A percentile compares a stretch with the other conserved stretches of the same genome.
phyloP scores from a whole-genome alignment of 2,113 vertebrate species.

The Neomonachus schauinslandi region DNA sequence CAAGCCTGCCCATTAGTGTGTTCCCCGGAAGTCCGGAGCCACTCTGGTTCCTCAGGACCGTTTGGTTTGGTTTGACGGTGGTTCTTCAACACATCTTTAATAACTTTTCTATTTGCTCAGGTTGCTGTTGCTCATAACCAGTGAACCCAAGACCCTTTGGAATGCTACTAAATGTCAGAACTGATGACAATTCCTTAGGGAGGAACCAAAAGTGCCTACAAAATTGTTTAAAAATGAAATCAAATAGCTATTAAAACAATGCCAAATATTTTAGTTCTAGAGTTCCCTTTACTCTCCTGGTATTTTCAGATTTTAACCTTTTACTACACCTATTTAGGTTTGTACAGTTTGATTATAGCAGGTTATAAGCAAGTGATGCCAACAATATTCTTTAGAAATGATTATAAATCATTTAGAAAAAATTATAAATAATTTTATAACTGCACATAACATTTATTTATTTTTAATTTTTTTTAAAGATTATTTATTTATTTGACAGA shows the following conservation, averaged over 20 bases:
- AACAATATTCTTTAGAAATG: slow-evolving; percentile 27
- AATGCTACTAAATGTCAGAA: neutral
- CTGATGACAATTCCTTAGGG: neutral
- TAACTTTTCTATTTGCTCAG: neutral
- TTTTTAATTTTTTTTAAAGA: too few relatives aligned
- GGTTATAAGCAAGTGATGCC: neutral
- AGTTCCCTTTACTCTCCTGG: neutral
- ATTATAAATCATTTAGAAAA: neutral
- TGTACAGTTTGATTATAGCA: neutral
- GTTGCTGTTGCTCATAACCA: neutral
- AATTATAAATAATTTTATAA: slow-evolving; percentile 6
- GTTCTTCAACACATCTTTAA: neutral
- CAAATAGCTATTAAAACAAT: neutral
- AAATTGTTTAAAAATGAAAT: neutral
- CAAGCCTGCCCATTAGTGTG: neutral
- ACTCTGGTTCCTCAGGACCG: neutral
- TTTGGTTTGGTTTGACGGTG: neutral
- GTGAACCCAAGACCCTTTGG: neutral
- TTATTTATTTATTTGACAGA: too few relatives aligned
- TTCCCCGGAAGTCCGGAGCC: neutral
- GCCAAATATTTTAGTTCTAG: slow-evolving; percentile 11
- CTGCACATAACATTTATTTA: neutral
- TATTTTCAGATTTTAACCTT: slow-evolving; percentile 12
- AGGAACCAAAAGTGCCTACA: neutral
- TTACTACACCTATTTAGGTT: neutral